Evolutionary conservation across 2,797 vertebrate species (phyloP).

Genomic region (Enteromius fasciolatus): DNA sequence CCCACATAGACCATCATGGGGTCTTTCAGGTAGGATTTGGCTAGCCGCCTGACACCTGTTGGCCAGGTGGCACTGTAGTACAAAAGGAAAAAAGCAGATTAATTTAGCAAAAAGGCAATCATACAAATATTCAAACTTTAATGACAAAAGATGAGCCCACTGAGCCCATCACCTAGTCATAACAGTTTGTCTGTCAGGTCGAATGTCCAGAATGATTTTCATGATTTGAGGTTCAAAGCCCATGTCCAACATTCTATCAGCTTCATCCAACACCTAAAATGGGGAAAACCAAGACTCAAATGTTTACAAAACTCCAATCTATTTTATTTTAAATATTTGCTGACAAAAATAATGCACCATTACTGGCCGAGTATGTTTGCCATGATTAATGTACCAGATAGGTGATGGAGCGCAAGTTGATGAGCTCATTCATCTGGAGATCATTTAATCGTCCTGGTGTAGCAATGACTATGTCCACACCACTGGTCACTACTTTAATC

Average conservation of each 20-base stretch:
- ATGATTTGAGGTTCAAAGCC: slow-evolving; percentile 98
- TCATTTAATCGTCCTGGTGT: slow-evolving; percentile 94
- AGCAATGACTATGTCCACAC: slow-evolving; percentile 96
- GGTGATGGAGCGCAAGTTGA: slow-evolving; percentile 87
- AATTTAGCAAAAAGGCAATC: background rate
- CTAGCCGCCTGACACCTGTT: slow-evolving; percentile 85
- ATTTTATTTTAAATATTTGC: background rate
- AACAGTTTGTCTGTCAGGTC: slow-evolving; percentile 93
- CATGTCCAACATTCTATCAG: slow-evolving; percentile 97
- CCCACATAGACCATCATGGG: slow-evolving; percentile 97
- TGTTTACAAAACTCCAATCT: background rate
- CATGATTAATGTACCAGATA: slow-evolving; percentile 83
- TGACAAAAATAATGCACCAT: background rate
- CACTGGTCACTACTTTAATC: slow-evolving; percentile 81
- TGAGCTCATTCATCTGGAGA: slow-evolving; percentile 93
- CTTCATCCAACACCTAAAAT: slow-evolving; percentile 94
- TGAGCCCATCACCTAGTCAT: slow-evolving; percentile 88
- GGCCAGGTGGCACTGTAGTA: slow-evolving; percentile 93
- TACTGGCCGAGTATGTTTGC: background rate
- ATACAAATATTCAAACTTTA: background rate
- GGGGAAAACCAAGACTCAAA: background rate
- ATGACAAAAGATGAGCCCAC: background rate
- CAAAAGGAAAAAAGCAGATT: slow-evolving; percentile 13
- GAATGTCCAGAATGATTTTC: slow-evolving; percentile 95
- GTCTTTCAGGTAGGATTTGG: slow-evolving; percentile 91